Base-by-base conservation (phyloP, 1,140 invertebrate species). In the Arctopsyche grandis region DNA sequence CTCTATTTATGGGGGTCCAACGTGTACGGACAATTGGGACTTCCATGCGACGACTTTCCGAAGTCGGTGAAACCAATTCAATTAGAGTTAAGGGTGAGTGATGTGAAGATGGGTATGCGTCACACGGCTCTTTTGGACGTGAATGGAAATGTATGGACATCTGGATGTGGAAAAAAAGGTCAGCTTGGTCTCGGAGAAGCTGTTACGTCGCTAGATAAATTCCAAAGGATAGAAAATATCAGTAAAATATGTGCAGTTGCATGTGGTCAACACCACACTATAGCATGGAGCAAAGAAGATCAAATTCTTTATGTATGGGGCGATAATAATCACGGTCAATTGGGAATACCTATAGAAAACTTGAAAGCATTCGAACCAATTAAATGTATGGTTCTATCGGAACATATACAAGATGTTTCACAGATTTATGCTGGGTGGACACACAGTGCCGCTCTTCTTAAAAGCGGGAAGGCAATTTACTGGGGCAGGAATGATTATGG, bases 401-500 rank as follows among this genome's bases (percentile, higher is more conserved):
- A 90, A 16, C 83, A 84, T 71, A 85, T 84, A 70, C 83, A 87
- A 80, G 84, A 86, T 77, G 87, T 91, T 77, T 85, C 85, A 19
- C 87, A 89, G 21, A 84, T 92, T 9, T 87, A 90, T 79, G 89
- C 91, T 82, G 94, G 94, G 0, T 96, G 94, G 94, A 94, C 93
- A 0, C 94, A 95, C 84, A 91, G 90, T 84, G 89, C 91, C 9
- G 85, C 90, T 0, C 86, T 93, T 78, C 89, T 90, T 1, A 88
- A 87, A 66, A 88, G 89, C 83, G 91, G 91, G 16, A 85, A 89
- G 69, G 83, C 96, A 16, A 86, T 91, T 29, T 87, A 90, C 0
- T 97, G 94, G 94, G 95, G 95, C 14, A 90, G 94, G 86, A 95
- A 96, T 85, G 92, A 90, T 82, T 95, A 95, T 87, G 94, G 93